phyloP scores from a whole-genome alignment of 2,797 vertebrate species.

The Melopsittacus undulatus region DNA sequence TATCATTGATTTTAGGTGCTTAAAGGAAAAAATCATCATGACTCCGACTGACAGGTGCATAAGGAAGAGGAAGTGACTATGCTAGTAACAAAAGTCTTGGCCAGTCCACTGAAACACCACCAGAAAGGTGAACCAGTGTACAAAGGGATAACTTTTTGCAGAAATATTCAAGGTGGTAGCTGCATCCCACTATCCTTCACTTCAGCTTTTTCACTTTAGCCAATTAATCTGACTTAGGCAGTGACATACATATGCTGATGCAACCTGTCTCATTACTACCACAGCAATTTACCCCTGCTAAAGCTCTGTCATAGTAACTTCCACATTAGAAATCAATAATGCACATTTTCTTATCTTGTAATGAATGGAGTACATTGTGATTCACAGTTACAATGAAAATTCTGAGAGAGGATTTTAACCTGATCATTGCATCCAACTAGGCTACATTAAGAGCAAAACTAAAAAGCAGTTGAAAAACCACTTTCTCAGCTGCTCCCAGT shows the following conservation, averaged over 20 bases:
- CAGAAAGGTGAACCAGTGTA: neutral
- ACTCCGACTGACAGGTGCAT: neutral
- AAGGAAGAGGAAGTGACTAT: neutral
- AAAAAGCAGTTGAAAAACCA: neutral
- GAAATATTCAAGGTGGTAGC: neutral
- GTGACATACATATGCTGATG: neutral
- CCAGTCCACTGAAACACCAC: neutral
- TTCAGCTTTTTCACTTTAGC: neutral
- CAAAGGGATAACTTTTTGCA: neutral
- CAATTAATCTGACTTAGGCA: neutral
- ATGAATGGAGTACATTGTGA: neutral
- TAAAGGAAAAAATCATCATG: neutral
- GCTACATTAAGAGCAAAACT: neutral
- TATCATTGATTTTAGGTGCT: neutral
- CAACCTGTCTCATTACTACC: neutral
- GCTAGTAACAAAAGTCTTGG: neutral
- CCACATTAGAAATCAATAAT: neutral
- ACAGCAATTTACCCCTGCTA: neutral
- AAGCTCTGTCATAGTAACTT: neutral
- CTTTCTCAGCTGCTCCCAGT: slow-evolving; percentile 9
- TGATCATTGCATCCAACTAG: neutral
- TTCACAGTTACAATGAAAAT: neutral
- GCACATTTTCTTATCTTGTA: neutral
- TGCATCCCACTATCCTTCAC: neutral
- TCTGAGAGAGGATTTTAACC: neutral